Evolutionary conservation across 2,888 invertebrate species (phyloP).

Genomic region (Hypolimnas misippus): DNA sequence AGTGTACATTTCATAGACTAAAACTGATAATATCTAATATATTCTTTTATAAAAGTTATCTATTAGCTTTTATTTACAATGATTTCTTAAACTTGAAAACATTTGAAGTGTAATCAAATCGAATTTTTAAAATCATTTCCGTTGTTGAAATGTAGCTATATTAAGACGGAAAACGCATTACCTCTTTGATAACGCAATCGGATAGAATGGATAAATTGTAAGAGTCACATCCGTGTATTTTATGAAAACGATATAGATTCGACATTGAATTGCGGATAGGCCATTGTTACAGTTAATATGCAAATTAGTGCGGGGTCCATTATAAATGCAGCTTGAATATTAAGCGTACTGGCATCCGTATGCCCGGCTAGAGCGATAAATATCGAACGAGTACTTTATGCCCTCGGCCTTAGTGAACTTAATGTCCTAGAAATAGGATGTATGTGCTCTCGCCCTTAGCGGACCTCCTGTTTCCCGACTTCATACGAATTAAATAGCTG

Average conservation of each 20-base stretch:
- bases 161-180: not conserved
- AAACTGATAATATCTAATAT: no score
- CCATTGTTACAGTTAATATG: slow-evolving; percentile 37
- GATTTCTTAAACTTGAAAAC: no score
- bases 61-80: no score
- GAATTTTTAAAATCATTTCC: no score
- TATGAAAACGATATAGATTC: slow-evolving; percentile 15
- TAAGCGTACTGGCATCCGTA: slow-evolving; percentile 30
- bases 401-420: not conserved
- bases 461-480: no score
- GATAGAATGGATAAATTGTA: not conserved
- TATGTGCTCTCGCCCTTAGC: no score
- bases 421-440: not conserved
- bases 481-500: no score
- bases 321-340: slow-evolving; percentile 39
- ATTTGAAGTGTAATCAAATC: no score
- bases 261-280: slow-evolving; percentile 28
- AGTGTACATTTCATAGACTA: no score
- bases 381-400: slow-evolving; percentile 9
- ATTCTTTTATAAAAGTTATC: no score
- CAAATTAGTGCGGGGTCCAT: slow-evolving; percentile 34
- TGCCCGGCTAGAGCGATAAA: slow-evolving; percentile 25
- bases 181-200: not conserved
- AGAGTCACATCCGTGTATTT: slow-evolving; percentile 17
- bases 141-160: no score